Evolutionary conservation across 2,113 vertebrate species (phyloP).

Genomic region (Catharus fuscescens): DNA sequence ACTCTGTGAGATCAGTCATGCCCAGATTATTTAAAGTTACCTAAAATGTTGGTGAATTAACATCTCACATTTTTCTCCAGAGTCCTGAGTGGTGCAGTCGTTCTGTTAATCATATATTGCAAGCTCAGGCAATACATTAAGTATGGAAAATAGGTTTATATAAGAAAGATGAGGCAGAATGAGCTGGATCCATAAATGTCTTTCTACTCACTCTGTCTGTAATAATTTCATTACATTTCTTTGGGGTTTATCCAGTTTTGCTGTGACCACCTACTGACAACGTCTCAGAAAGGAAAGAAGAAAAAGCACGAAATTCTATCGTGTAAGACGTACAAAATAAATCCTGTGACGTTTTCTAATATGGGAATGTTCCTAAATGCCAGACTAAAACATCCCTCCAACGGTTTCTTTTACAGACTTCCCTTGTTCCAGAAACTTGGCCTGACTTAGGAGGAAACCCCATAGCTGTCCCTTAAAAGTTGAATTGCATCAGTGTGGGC

Average conservation of each 20-base stretch:
- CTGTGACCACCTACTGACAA: constrained; percentile 9
- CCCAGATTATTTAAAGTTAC: neutral
- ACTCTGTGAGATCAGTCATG: neutral
- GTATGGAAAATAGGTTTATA: constrained; percentile 32
- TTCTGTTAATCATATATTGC: neutral
- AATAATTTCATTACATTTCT: constrained; percentile 55
- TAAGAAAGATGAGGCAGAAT: constrained; percentile 44
- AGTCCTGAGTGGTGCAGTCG: neutral
- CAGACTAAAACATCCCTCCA: constrained; percentile 53
- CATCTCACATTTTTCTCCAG: neutral
- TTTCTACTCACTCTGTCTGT: constrained; percentile 36
- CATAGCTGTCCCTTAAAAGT: constrained; percentile 71
- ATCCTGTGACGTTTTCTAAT: constrained; percentile 39
- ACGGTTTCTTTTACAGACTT: constrained; percentile 65
- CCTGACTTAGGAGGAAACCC: constrained; percentile 73
- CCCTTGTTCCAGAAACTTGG: constrained; percentile 74
- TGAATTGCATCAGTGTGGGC: constrained; percentile 74
- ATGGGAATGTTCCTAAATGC: constrained; percentile 57
- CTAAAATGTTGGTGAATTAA: neutral
- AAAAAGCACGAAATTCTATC: neutral
- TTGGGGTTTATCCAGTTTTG: constrained; percentile 39
- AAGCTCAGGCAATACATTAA: neutral
- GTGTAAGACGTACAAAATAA: constrained; percentile 8
- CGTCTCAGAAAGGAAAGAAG: neutral
- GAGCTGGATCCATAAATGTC: constrained; percentile 53